phyloP scores from a whole-genome alignment of 2,113 vertebrate genomes.

The Mionectes macconnelli region DNA sequence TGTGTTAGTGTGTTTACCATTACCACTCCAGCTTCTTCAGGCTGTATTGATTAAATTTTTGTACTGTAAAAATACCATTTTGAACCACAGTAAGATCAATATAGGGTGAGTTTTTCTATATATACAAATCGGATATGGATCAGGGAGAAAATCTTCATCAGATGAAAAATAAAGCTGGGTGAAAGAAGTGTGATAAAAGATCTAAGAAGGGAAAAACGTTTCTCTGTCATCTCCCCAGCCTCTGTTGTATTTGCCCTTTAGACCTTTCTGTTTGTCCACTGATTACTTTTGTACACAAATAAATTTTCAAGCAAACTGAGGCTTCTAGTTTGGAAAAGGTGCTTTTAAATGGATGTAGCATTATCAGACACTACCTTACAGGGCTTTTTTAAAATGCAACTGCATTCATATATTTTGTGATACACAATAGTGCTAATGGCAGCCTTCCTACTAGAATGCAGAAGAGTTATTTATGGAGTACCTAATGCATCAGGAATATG shows the following conservation, averaged over 20 bases:
- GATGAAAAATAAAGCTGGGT: slow-evolving; percentile 65
- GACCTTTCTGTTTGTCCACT: slow-evolving; percentile 4
- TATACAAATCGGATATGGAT: slow-evolving; percentile 76
- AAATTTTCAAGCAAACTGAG: slow-evolving; percentile 56
- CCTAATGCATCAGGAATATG: slow-evolving; percentile 57
- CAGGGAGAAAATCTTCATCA: slow-evolving; percentile 65
- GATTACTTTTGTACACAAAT: slow-evolving; percentile 58
- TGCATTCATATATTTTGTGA: slow-evolving; percentile 42
- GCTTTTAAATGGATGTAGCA: slow-evolving; percentile 13
- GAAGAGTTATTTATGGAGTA: slow-evolving; percentile 60
- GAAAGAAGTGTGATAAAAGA: slow-evolving; percentile 46
- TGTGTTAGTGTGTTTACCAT: slow-evolving; percentile 75
- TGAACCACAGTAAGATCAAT: slow-evolving; percentile 72
- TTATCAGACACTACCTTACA: neutral
- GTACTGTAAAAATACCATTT: slow-evolving; percentile 78
- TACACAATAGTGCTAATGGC: slow-evolving; percentile 23
- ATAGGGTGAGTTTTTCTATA: slow-evolving; percentile 55
- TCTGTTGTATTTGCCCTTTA: slow-evolving; percentile 31
- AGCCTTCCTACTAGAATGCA: slow-evolving; percentile 31
- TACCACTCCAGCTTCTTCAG: slow-evolving; percentile 71
- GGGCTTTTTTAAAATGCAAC: neutral
- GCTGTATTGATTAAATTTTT: slow-evolving; percentile 79
- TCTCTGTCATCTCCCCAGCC: neutral
- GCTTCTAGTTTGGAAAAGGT: slow-evolving; percentile 29
- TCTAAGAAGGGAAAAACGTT: neutral